Conservation (phyloP, 2,113 vertebrate genomes). For the Nannobrachium achirus region DNA sequence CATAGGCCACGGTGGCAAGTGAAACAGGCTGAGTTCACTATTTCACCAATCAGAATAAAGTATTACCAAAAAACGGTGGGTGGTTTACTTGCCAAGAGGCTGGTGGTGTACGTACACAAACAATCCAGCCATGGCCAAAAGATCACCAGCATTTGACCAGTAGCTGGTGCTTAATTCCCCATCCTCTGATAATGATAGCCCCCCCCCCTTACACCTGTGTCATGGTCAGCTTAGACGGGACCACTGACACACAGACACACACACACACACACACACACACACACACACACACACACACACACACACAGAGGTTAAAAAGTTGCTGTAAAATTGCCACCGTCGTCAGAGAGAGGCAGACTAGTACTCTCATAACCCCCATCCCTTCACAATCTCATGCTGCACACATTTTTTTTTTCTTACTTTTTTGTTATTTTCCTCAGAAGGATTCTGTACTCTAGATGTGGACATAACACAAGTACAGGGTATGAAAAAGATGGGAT, state of each 20-base stretch:
- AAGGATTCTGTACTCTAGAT: slow-evolving; percentile 35
- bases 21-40: too few species aligned
- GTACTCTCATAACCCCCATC: slow-evolving; percentile 24
- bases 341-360: slow-evolving; percentile 76
- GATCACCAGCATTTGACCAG: slow-evolving; percentile 34
- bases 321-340: slow-evolving; percentile 63
- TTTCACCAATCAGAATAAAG: too few species aligned
- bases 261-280: slow-evolving; percentile 15
- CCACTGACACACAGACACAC: slow-evolving; percentile 21
- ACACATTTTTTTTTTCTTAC: slow-evolving; percentile 33
- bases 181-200: neutral
- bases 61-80: too few species aligned
- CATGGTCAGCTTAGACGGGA: neutral
- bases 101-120: slow-evolving; percentile 41
- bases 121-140: slow-evolving; percentile 39
- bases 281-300: slow-evolving; percentile 24
- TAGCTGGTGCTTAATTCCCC: slow-evolving; percentile 34
- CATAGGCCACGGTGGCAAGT: too few species aligned
- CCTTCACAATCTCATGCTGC: slow-evolving; percentile 75
- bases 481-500: slow-evolving; percentile 11
- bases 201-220: too few species aligned
- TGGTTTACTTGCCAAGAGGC: slow-evolving; percentile 15
- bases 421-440: slow-evolving; percentile 24
- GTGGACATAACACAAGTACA: slow-evolving; percentile 36
- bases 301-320: slow-evolving; percentile 46